Evolutionary conservation across 2,797 vertebrate genomes (phyloP), one percentile per base, ranked within the genome.

Genomic region (Bovichtus diacanthus): DNA sequence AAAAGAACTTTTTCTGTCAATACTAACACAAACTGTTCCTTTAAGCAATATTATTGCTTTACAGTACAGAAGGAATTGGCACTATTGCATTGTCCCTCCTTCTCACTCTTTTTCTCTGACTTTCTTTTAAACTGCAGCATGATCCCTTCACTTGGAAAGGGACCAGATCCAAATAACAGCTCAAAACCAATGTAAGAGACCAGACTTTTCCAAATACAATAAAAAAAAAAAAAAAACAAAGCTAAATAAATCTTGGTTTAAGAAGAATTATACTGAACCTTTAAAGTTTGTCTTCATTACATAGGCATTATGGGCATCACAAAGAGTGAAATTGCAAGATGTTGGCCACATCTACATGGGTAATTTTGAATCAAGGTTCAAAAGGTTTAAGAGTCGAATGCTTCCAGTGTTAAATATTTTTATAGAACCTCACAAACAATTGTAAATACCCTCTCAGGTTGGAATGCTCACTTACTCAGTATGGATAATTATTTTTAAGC

Each of bases 61-160:
- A 69, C 74, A 77, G 47, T 76, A 80, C 80, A 68, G 84, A 88
- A 88, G 84, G 87, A 90, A 87, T 86, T 85, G 86, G 72, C 88
- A 86, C 88, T 83, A 76, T 87, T 81, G 82, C 81, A 81, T 85
- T 85, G 80, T 92, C 84, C 87, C 83, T 90, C 79, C 90, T 87
- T 91, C 85, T 93, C 82, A 89, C 78, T 93, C 85, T 89, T 84
- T 91, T 81, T 91, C 90, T 94, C 90, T 93, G 88, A 93, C 90
- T 95, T 94, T 95, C 89, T 92, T 94, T 93, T 90, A 94, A 94
- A 93, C 92, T 93, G 92, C 92, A 94, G 92, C 89, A 76, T 92
- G 85, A 92, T 92, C 90, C 92, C 82, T 93, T 92, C 93, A 93
- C 88, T 94, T 90, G 93, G 94, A 94, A 93, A 94, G 93, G 93